phyloP scores from a whole-genome alignment of 2,113 vertebrate genomes.

The Axis porcinus region DNA sequence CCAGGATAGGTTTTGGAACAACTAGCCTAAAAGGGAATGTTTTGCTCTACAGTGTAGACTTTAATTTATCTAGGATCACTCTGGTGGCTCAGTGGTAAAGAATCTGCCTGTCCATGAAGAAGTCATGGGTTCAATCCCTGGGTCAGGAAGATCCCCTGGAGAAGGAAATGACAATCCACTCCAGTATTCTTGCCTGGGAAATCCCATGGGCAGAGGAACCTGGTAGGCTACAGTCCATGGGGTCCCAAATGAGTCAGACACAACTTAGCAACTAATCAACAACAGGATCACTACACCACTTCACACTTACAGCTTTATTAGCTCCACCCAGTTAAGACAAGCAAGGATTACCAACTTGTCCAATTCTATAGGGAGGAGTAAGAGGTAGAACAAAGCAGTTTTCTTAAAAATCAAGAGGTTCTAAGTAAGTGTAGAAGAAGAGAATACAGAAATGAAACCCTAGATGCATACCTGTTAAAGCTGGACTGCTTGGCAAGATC shows the following conservation, averaged over 20 bases:
- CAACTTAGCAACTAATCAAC: not conserved
- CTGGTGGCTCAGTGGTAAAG: not conserved
- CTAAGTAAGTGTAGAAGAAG: not conserved
- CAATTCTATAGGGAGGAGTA: not conserved
- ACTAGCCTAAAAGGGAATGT: not conserved
- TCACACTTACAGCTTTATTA: not conserved
- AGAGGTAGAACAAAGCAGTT: not conserved
- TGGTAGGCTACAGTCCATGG: not conserved
- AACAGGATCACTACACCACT: not conserved
- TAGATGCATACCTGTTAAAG: not conserved
- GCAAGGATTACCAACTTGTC: not conserved
- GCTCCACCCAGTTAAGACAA: not conserved
- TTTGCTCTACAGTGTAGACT: not conserved
- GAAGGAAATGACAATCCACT: not conserved
- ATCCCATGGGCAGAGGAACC: not conserved
- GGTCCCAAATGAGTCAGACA: not conserved
- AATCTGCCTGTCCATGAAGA: not conserved
- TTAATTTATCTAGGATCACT: not conserved
- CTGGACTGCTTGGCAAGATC: not conserved
- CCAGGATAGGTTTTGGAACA: not conserved
- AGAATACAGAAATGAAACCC: not conserved
- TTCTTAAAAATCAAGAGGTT: not conserved
- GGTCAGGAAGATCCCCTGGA: not conserved
- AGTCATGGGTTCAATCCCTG: not conserved
- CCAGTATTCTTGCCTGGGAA: not conserved